Conservation (phyloP, 2,888 invertebrate genomes). For the Kuschelorhynchus macadamiae region DNA sequence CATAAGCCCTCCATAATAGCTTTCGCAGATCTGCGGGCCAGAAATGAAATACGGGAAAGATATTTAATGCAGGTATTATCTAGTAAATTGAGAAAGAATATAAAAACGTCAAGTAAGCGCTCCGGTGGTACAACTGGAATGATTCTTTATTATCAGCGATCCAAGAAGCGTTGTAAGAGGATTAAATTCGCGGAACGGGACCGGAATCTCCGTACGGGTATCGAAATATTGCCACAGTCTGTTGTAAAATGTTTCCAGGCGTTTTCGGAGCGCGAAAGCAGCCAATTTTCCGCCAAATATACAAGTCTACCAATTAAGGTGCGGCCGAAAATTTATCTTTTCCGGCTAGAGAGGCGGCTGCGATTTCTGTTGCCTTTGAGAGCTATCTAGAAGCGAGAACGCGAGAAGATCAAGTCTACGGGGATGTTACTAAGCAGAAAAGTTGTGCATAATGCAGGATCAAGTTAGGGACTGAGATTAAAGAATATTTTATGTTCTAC, state of each 20-base stretch:
- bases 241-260: conserved; percentile 24
- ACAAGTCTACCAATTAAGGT: conserved; percentile 36
- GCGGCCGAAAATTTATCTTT: background rate
- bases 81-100: conserved; percentile 10
- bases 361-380: no score
- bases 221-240: conserved; percentile 27
- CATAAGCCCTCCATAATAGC: no score
- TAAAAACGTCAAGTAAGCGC: conserved; percentile 18
- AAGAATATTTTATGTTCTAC: no score
- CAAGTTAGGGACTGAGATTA: no score
- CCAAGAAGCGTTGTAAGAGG: conserved; percentile 23
- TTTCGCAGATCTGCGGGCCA: no score
- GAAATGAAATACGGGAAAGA: background rate
- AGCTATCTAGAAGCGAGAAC: no score
- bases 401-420: no score
- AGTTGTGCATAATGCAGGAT: no score
- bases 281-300: conserved; percentile 34
- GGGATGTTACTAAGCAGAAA: no score
- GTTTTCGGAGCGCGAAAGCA: conserved; percentile 8
- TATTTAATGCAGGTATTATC: conserved; percentile 1
- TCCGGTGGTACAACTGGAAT: conserved; percentile 1
- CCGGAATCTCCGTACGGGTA: conserved; percentile 12
- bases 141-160: conserved; percentile 31
- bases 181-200: conserved; percentile 27
- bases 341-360: no score